These are phyloP conservation scores for Notechis scutatus DNA, from an alignment of 2,113 vertebrate species.

Conservation along the genomic window DNA sequence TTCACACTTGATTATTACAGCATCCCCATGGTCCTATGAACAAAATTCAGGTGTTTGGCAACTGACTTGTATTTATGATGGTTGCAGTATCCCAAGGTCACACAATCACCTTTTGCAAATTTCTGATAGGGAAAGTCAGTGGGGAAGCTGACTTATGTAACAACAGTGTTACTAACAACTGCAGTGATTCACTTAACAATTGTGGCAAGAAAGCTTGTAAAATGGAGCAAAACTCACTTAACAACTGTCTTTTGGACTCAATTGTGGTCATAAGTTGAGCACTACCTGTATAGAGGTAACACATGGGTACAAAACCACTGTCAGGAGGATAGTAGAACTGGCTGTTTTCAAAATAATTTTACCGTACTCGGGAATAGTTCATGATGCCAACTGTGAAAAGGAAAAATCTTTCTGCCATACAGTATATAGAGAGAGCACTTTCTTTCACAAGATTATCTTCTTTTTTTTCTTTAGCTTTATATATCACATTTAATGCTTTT, in stretches of 20 bases:
- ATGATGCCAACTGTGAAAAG: neutral
- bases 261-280: neutral
- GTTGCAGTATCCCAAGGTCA: neutral
- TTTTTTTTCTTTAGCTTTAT: conserved; percentile 6
- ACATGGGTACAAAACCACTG: neutral
- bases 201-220: neutral
- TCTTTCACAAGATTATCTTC: neutral
- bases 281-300: neutral
- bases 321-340: neutral
- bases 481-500: conserved; percentile 4
- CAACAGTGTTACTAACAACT: neutral
- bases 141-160: neutral
- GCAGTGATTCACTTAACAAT: neutral
- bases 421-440: neutral
- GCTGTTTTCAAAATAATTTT: conserved; percentile 25
- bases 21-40: neutral
- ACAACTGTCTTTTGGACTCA: neutral
- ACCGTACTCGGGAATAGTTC: neutral
- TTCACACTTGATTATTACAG: neutral
- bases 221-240: neutral
- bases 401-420: neutral
- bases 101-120: neutral
- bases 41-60: neutral
- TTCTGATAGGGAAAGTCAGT: neutral
- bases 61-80: neutral